Evolutionary conservation across 1,140 invertebrate genomes (phyloP), one percentile per base, ranked within the genome.

Genomic region (Belonocnema kinseyi): DNA sequence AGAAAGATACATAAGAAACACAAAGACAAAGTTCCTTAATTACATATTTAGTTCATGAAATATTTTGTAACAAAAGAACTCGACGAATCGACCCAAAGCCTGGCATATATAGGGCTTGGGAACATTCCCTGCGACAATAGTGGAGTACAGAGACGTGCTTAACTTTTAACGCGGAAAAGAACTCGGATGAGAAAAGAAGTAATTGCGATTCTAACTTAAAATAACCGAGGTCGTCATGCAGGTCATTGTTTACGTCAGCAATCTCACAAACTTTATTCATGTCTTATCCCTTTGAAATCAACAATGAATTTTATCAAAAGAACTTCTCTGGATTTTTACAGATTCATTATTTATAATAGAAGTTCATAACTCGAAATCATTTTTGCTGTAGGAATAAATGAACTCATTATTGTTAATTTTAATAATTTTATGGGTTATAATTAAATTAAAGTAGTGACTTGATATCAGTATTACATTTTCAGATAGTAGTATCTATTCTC

Each of bases 191-290:
- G 58, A 51, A 58, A 33, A 74, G 50, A 77, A 21, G 53, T 73
- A 72, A 78, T 76, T 73, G 73, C 51, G 79, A 84, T 85, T 85
- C 74, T 81, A 80, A 82, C 77, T 83, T 79, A 75, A 87, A 88
- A 86, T 86, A 88, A 81, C 76, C 61, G 76, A 78, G 76, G 76
- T 75, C 77, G 77, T 77, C 78, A 83, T 80, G 77, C 82, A 81
- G 87, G 85, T 86, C 83, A 83, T 85, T 85, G 80, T 86, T 87
- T 86, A 81, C 85, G 87, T 87, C 85, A 87, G 72, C 82, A 80
- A 81, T 83, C 75, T 77, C 26, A 79, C 77, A 75, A 78, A 71
- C 78, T 83, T 81, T 81, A 81, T 66, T 33, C 19, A 8, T 26
- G 58, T 66, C 58, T 33, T 26, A 66, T 66, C 12, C n/a, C 16